Conservation (phyloP, 37 sponge, comb jelly and placozoan species). For the Aplysina aerophoba region DNA sequence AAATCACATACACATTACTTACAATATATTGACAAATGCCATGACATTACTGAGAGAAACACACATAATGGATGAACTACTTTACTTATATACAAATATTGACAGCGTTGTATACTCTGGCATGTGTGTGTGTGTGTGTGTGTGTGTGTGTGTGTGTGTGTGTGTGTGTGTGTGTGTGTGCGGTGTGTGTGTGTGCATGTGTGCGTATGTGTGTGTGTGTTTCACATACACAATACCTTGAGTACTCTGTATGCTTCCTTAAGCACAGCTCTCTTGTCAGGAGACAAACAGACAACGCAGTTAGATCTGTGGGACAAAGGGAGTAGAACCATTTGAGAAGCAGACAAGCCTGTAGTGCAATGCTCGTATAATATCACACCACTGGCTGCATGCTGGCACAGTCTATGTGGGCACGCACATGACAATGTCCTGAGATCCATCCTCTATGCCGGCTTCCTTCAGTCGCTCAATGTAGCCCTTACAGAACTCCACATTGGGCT, state of each 20-base stretch:
- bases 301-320: conserved; percentile 56
- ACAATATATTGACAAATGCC: too few species aligned
- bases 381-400: too few species aligned
- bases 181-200: not conserved
- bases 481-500: conserved; percentile 76
- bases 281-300: conserved; percentile 84
- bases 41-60: too few species aligned
- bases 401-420: conserved; percentile 46
- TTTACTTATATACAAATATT: too few species aligned
- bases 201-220: too few species aligned
- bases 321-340: too few species aligned
- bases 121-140: not conserved
- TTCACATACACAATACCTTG: conserved; percentile 52
- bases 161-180: not conserved
- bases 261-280: conserved; percentile 75
- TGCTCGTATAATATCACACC: not conserved
- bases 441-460: conserved; percentile 57
- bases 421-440: conserved; percentile 57
- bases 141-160: not conserved
- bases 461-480: conserved; percentile 84
- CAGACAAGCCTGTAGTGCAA: not conserved
- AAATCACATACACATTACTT: too few species aligned
- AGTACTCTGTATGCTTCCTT: conserved; percentile 61
- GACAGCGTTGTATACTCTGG: too few species aligned
- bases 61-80: too few species aligned